phyloP scores from a whole-genome alignment of 2,888 invertebrate genomes.

The Ariolimax columbianus region DNA sequence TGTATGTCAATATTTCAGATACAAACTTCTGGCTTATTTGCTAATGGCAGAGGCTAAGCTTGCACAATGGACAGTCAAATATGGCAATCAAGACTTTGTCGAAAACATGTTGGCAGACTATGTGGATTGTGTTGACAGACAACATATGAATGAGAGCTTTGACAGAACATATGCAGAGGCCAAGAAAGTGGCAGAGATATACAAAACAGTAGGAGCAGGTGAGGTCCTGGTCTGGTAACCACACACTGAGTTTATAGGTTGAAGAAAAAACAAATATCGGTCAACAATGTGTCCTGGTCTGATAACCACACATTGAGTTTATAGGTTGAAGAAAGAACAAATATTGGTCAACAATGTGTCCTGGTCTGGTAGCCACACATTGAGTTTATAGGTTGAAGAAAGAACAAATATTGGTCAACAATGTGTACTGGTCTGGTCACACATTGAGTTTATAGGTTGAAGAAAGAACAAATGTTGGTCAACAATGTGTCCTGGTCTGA shows the following conservation, averaged over 20 bases:
- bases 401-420: no score
- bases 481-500: no score
- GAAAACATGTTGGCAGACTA: constrained; percentile 74
- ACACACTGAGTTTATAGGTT: background rate
- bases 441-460: no score
- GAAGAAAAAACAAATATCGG: no score
- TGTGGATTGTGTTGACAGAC: constrained; percentile 71
- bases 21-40: constrained; percentile 92
- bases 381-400: no score
- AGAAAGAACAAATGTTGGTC: no score
- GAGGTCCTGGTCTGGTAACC: background rate
- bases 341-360: no score
- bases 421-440: no score
- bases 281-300: no score
- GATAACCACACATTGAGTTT: no score
- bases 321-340: no score
- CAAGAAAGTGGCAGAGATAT: constrained; percentile 71
- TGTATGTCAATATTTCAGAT: constrained; percentile 49
- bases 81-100: constrained; percentile 82
- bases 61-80: constrained; percentile 92
- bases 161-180: constrained; percentile 71
- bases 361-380: no score
- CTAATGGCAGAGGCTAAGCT: constrained; percentile 93
- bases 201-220: constrained; percentile 71
- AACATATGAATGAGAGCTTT: constrained; percentile 71